Percentiles rank a stretch among this genome's conserved stretches.
phyloP scores from a whole-genome alignment of 92 coral and sea anemone genomes.

The Anthopleura xanthogrammica region DNA sequence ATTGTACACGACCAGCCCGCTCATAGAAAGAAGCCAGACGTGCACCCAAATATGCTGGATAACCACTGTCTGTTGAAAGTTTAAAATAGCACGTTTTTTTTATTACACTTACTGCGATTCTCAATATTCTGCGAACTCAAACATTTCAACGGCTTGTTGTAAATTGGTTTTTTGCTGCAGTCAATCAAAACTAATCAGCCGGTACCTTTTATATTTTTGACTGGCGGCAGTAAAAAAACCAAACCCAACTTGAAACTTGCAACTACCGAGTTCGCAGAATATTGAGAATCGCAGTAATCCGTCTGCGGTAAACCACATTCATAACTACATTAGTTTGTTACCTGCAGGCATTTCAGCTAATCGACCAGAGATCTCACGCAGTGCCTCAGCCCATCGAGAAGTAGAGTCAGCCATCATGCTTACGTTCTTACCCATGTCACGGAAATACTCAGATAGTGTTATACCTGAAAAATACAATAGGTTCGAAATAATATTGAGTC shows the following conservation, averaged over 20 bases:
- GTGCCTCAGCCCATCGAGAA: constrained; percentile 99
- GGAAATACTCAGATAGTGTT: constrained; percentile 95
- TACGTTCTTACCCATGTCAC: constrained; percentile 98
- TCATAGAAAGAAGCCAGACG: constrained; percentile 98
- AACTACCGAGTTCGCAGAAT: no score
- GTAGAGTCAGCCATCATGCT: constrained; percentile 99
- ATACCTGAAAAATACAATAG: constrained; percentile 49
- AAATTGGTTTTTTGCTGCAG: no score
- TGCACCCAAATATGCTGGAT: constrained; percentile 99
- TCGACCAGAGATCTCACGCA: constrained; percentile 99
- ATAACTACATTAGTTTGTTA: constrained; percentile 10
- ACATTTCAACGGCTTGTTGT: no score
- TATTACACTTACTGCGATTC: no score
- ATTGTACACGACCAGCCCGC: constrained; percentile 96
- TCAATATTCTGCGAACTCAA: no score
- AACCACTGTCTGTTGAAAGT: constrained; percentile 81
- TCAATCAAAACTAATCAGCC: no score
- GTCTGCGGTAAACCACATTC: neutral
- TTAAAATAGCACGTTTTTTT: neutral
- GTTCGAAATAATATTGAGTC: no score
- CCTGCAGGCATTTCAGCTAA: constrained; percentile 99
- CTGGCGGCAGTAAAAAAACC: no score
- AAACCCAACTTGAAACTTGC: no score
- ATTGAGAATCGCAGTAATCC: no score
- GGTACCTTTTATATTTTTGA: no score